These are phyloP conservation scores for Abrostola tripartita DNA, from an alignment of 2,888 invertebrate species.

Conservation along the genomic window DNA sequence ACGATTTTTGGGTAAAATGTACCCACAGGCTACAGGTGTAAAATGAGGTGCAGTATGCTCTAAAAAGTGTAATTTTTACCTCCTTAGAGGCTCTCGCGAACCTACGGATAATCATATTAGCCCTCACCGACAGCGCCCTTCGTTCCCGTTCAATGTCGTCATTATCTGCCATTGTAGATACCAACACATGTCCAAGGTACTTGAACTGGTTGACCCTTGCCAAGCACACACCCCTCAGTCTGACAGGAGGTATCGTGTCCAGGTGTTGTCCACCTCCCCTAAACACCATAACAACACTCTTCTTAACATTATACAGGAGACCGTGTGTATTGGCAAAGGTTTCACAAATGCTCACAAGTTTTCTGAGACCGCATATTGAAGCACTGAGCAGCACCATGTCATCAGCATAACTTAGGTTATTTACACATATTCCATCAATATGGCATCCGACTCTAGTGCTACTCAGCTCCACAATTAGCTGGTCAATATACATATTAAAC, in stretches of 20 bases:
- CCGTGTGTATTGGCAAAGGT: background rate
- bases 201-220: background rate
- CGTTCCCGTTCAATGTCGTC: constrained; percentile 30
- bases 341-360: background rate
- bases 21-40: too few relatives aligned
- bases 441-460: constrained; percentile 9
- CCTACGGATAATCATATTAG: constrained; percentile 33
- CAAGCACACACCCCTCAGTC: background rate
- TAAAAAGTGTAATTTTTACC: constrained; percentile 4
- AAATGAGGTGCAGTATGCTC: background rate
- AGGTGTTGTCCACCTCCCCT: background rate
- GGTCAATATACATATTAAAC: constrained; percentile 3
- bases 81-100: constrained; percentile 16
- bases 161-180: background rate
- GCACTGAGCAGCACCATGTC: constrained; percentile 1
- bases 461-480: constrained; percentile 4
- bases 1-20: too few relatives aligned
- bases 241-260: background rate
- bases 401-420: background rate
- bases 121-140: constrained; percentile 24
- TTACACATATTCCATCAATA: constrained; percentile 2
- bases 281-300: background rate
- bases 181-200: background rate
- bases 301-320: background rate
- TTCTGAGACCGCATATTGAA: background rate